Evolutionary conservation across 2,888 invertebrate species (phyloP).

Genomic region (Pyrgus malvae): DNA sequence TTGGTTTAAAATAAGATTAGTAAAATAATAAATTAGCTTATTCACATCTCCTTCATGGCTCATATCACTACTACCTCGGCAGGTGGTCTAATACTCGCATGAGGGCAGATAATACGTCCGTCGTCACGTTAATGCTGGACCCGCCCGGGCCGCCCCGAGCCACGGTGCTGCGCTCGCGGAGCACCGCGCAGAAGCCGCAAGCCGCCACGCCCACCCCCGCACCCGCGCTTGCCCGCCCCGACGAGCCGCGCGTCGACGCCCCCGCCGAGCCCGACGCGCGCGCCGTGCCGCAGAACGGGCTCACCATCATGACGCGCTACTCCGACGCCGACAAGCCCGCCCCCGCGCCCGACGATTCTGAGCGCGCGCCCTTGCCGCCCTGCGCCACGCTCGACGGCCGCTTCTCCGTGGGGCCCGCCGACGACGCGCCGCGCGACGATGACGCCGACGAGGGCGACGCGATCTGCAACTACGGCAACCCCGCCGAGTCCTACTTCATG

Average conservation of each 20-base stretch:
- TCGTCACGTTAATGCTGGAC: constrained; percentile 94
- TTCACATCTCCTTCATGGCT: not conserved
- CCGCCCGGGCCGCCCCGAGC: constrained; percentile 91
- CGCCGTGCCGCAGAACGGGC: constrained; percentile 65
- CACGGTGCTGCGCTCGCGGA: constrained; percentile 79
- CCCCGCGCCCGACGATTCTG: constrained; percentile 41
- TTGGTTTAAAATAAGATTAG: too few species aligned
- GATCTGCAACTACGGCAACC: constrained; percentile 71
- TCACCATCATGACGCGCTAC: constrained; percentile 76
- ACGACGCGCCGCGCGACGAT: constrained; percentile 38
- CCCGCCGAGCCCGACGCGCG: constrained; percentile 30
- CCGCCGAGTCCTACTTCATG: constrained; percentile 76
- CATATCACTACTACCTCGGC: constrained; percentile 26
- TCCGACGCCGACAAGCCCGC: constrained; percentile 58
- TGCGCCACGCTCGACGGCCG: constrained; percentile 61
- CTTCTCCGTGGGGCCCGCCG: constrained; percentile 47
- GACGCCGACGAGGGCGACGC: constrained; percentile 48
- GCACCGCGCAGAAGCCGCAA: constrained; percentile 44
- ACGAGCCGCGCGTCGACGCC: constrained; percentile 31
- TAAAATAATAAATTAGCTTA: too few species aligned
- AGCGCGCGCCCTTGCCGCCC: constrained; percentile 51
- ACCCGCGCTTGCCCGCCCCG: constrained; percentile 30
- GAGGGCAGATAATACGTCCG: constrained; percentile 98
- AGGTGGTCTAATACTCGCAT: constrained; percentile 92
- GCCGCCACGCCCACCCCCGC: constrained; percentile 37